phyloP scores from a whole-genome alignment of 2,113 vertebrate species.

The Passer montanus region DNA sequence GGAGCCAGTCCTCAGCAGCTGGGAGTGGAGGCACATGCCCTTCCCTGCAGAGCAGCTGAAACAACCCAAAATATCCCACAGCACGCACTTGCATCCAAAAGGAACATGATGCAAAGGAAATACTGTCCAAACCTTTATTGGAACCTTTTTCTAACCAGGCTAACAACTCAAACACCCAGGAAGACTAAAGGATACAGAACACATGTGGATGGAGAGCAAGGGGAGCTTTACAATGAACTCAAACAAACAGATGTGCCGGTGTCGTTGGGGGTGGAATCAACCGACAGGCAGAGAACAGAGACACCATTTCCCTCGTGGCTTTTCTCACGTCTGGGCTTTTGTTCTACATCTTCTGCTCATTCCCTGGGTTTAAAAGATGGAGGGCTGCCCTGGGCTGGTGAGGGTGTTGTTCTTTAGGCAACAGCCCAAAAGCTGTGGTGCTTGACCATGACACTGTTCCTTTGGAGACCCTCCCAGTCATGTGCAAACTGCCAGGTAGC shows the following conservation, averaged over 20 bases:
- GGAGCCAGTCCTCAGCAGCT: background rate
- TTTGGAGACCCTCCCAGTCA: background rate
- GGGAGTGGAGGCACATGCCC: background rate
- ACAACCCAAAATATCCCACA: background rate
- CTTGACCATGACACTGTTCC: background rate
- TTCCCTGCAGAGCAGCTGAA: background rate
- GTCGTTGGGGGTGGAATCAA: background rate
- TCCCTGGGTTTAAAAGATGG: background rate
- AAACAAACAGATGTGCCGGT: background rate
- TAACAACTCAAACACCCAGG: conserved; percentile 70
- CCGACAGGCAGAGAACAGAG: background rate
- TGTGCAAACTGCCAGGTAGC: background rate
- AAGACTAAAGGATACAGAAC: conserved; percentile 67
- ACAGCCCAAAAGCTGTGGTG: background rate
- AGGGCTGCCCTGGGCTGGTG: background rate
- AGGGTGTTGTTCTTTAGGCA: background rate
- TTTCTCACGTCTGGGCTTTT: background rate
- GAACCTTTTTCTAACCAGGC: conserved; percentile 64
- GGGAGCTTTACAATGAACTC: conserved; percentile 29
- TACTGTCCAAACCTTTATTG: conserved; percentile 48
- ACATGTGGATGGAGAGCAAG: conserved; percentile 1
- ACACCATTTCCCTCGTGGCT: accelerated
- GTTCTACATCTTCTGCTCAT: background rate
- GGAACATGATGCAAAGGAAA: conserved; percentile 29
- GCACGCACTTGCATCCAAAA: background rate